phyloP scores from a whole-genome alignment of 2,888 invertebrate species.

The Malthinus flaveolus region DNA sequence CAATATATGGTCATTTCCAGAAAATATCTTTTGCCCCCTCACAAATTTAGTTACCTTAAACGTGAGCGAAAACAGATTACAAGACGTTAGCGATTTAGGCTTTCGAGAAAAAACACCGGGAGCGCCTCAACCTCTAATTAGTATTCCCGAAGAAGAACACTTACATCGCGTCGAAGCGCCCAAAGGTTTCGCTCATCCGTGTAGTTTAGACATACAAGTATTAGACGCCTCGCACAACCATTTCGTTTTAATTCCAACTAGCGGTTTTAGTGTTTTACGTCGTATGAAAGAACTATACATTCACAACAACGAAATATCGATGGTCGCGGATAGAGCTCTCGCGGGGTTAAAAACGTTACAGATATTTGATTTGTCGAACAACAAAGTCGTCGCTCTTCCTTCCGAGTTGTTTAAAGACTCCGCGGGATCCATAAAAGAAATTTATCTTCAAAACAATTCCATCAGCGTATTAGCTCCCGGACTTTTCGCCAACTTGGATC shows the following conservation, averaged over 20 bases:
- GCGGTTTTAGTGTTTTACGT: constrained; percentile 79
- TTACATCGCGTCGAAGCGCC: constrained; percentile 48
- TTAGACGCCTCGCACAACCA: constrained; percentile 85
- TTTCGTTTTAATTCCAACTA: constrained; percentile 79
- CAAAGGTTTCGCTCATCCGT: constrained; percentile 56
- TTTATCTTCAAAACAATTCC: constrained; percentile 90
- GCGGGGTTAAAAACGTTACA: constrained; percentile 79
- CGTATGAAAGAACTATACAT: constrained; percentile 80
- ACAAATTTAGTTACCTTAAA: constrained; percentile 80
- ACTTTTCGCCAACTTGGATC: constrained; percentile 82
- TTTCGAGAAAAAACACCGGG: constrained; percentile 71
- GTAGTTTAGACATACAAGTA: constrained; percentile 79
- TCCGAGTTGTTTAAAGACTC: constrained; percentile 82
- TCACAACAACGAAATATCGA: constrained; percentile 86
- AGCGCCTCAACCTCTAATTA: constrained; percentile 67
- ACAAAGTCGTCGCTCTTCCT: constrained; percentile 86
- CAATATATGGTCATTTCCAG: constrained; percentile 88
- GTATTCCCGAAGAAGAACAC: constrained; percentile 61
- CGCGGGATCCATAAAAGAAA: constrained; percentile 79
- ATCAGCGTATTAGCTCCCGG: constrained; percentile 84
- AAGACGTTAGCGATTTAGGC: constrained; percentile 85
- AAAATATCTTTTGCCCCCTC: constrained; percentile 81
- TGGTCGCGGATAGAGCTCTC: constrained; percentile 83
- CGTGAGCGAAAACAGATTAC: constrained; percentile 83
- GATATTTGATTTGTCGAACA: constrained; percentile 86